Conservation (phyloP, 2,888 invertebrate species). For the Noctua fimbriata region DNA sequence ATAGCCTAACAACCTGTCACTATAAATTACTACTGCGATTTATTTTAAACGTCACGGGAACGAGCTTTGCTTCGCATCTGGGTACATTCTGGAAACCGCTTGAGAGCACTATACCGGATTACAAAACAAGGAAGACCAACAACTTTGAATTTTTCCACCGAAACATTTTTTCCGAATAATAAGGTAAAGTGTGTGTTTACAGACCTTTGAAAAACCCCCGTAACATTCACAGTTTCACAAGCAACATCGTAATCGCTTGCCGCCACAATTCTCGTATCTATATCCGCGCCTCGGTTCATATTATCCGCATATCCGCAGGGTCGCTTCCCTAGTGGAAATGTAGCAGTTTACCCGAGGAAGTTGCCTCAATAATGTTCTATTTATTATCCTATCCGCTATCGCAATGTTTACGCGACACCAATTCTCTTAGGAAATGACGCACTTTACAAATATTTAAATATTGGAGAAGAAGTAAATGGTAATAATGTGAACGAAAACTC, state of each 20-base stretch:
- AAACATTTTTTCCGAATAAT: constrained; percentile 6
- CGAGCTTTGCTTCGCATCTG: constrained; percentile 27
- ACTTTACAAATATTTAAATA: constrained; percentile 42
- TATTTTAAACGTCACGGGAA: constrained; percentile 40
- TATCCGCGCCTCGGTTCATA: constrained; percentile 37
- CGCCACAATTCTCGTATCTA: constrained; percentile 47
- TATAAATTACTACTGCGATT: constrained; percentile 51
- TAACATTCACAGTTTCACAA: constrained; percentile 27
- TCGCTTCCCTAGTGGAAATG: constrained; percentile 63
- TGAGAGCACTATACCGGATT: background rate
- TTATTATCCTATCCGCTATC: constrained; percentile 61
- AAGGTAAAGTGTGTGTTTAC: constrained; percentile 29
- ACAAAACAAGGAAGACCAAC: constrained; percentile 5
- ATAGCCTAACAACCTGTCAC: constrained; percentile 41
- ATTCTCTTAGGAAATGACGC: constrained; percentile 56
- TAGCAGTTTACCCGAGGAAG: constrained; percentile 60
- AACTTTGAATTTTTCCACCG: background rate
- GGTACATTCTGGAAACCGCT: constrained; percentile 22
- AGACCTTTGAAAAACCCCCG: background rate
- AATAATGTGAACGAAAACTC: background rate
- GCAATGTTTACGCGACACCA: constrained; percentile 60
- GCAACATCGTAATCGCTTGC: constrained; percentile 35
- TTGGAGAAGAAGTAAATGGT: constrained; percentile 4
- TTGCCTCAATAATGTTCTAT: constrained; percentile 61
- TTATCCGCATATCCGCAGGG: constrained; percentile 40